Conservation (phyloP, 2,797 vertebrate species). For the Allobates femoralis region DNA sequence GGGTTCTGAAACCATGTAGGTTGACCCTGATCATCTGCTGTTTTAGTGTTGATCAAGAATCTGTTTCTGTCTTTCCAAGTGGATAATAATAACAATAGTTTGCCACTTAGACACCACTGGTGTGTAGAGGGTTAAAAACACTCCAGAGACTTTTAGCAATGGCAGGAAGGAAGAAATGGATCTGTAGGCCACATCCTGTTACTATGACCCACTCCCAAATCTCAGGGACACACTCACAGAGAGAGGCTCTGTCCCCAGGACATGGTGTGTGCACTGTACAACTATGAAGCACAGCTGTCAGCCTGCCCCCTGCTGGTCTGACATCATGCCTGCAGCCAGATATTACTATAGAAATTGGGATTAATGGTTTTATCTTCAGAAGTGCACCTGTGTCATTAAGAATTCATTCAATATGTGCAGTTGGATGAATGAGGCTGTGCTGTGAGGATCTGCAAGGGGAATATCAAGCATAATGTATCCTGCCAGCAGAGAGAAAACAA, state of each 20-base stretch:
- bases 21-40: neutral
- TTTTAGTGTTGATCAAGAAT: neutral
- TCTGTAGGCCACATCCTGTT: constrained; percentile 62
- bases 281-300: neutral
- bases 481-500: neutral
- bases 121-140: constrained; percentile 39
- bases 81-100: neutral
- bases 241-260: constrained; percentile 51
- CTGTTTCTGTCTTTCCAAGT: neutral
- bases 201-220: constrained; percentile 62
- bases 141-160: constrained; percentile 55
- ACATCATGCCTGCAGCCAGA: neutral
- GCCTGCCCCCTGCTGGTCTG: constrained; percentile 49
- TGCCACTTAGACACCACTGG: neutral
- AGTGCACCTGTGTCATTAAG: constrained; percentile 48
- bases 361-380: constrained; percentile 20
- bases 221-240: constrained; percentile 59
- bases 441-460: neutral
- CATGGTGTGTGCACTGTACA: neutral
- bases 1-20: neutral
- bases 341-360: constrained; percentile 20
- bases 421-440: neutral
- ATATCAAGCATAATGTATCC: neutral
- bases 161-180: constrained; percentile 64
- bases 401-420: constrained; percentile 18